Percentiles rank a stretch among this genome's conserved stretches.
These are phyloP conservation scores for Centropristis striata DNA, from an alignment of 2,113 vertebrate genomes.

Conservation along the genomic window DNA sequence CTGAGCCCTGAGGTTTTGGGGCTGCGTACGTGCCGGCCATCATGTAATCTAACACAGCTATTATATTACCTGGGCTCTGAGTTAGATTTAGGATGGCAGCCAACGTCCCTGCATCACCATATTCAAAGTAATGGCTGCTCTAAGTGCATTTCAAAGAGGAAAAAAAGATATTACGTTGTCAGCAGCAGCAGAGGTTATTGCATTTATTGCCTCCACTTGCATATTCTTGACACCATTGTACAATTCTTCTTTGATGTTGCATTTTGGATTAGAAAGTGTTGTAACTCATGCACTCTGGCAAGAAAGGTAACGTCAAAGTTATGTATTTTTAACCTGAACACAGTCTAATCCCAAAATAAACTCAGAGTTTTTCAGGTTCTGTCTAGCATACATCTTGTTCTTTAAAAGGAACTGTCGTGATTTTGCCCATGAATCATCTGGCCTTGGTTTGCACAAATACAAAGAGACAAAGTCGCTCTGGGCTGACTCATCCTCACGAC, in stretches of 20 bases:
- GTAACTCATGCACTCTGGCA: neutral
- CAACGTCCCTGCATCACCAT: conserved; percentile 60
- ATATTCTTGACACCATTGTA: conserved; percentile 34
- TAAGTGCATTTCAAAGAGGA: conserved; percentile 66
- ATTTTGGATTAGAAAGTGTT: conserved; percentile 33
- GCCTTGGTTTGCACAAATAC: conserved; percentile 60
- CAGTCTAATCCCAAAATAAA: conserved; percentile 43
- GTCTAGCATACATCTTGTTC: conserved; percentile 34
- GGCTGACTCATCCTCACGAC: conserved; percentile 68
- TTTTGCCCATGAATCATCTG: conserved; percentile 64
- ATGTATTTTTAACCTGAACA: conserved; percentile 46
- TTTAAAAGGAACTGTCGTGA: conserved; percentile 51
- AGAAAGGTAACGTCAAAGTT: conserved; percentile 27
- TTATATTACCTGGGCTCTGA: conserved; percentile 69
- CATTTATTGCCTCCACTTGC: conserved; percentile 45
- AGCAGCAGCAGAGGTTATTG: conserved; percentile 32
- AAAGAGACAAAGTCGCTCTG: conserved; percentile 58
- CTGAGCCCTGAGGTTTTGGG: conserved; percentile 70
- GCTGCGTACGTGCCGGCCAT: conserved; percentile 56
- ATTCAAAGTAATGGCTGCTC: conserved; percentile 70
- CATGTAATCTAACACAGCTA: conserved; percentile 64
- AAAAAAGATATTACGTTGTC: conserved; percentile 49
- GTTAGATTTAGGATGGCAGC: conserved; percentile 57
- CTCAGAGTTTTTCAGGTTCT: conserved; percentile 30
- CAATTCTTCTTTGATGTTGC: conserved; percentile 28